A percentile compares a stretch with the other conserved stretches of the same genome.
These are phyloP conservation scores for Egretta garzetta DNA, from an alignment of 2,113 vertebrate genomes.

Conservation along the genomic window DNA sequence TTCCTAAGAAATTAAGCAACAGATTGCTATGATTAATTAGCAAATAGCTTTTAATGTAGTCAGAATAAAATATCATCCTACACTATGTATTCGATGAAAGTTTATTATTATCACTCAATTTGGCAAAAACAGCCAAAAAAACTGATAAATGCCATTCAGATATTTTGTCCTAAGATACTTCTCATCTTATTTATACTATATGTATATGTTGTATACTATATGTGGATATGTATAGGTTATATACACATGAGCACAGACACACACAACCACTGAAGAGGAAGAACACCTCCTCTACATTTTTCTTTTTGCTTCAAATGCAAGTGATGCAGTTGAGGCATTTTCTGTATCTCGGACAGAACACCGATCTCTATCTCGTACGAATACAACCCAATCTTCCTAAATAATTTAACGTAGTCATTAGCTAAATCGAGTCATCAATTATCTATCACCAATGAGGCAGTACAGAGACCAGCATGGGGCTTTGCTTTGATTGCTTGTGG, in stretches of 20 bases:
- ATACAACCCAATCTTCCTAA: not conserved
- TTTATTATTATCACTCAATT: rapidly evolving
- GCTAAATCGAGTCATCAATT: not conserved
- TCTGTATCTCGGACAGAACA: rapidly evolving
- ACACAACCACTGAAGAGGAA: not conserved
- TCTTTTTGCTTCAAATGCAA: not conserved
- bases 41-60: not conserved
- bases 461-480: not conserved
- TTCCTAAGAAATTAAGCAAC: not conserved
- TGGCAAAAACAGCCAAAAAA: not conserved
- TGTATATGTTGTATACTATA: not conserved
- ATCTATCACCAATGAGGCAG: not conserved
- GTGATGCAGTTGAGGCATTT: not conserved
- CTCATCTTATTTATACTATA: not conserved
- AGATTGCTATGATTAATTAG: not conserved
- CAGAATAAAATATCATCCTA: not conserved
- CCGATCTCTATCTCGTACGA: rapidly evolving
- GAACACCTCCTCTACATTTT: not conserved
- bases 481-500: not conserved
- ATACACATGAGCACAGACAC: not conserved
- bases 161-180: not conserved
- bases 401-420: not conserved
- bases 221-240: rapidly evolving
- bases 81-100: rapidly evolving
- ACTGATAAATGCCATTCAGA: not conserved